phyloP scores from a whole-genome alignment of 1,140 invertebrate species.

The Nephotettix cincticeps region DNA sequence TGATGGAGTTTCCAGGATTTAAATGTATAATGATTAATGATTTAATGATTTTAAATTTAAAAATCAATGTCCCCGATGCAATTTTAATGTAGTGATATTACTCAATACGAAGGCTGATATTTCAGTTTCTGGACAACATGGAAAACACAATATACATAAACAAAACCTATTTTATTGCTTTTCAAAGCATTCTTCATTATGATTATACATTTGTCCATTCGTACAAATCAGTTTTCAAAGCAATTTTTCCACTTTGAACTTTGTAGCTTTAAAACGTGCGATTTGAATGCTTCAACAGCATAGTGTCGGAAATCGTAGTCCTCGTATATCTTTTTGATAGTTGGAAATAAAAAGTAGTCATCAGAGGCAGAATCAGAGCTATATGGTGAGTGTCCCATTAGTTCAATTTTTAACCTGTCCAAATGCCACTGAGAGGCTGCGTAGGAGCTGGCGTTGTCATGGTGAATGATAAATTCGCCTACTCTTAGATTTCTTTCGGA shows the following conservation, averaged over 20 bases:
- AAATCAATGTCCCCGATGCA: no score
- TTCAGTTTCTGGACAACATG: constrained; percentile 8
- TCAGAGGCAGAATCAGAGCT: constrained; percentile 48
- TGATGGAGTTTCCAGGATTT: no score
- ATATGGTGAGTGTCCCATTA: constrained; percentile 47
- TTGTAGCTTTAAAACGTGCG: constrained; percentile 41
- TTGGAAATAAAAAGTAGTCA: constrained; percentile 47
- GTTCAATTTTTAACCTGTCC: constrained; percentile 38
- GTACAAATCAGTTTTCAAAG: constrained; percentile 41
- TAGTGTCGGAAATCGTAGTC: constrained; percentile 43
- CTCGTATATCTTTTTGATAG: constrained; percentile 43
- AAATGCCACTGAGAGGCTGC: constrained; percentile 32
- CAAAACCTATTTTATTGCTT: constrained; percentile 5
- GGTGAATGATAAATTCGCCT: constrained; percentile 40
- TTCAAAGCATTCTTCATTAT: constrained; percentile 20
- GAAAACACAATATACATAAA: constrained; percentile 43
- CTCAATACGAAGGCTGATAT: neutral
- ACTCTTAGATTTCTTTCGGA: constrained; percentile 29
- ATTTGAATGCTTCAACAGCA: constrained; percentile 41
- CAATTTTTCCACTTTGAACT: constrained; percentile 42
- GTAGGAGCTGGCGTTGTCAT: constrained; percentile 38
- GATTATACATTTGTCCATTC: constrained; percentile 38
- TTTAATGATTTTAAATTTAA: no score
- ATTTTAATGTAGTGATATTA: no score
- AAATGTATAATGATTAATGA: no score